Percentiles rank a stretch among this genome's conserved stretches.
These are phyloP conservation scores for Lacerta bilineata DNA, from an alignment of 2,797 vertebrate species.

Conservation along the genomic window DNA sequence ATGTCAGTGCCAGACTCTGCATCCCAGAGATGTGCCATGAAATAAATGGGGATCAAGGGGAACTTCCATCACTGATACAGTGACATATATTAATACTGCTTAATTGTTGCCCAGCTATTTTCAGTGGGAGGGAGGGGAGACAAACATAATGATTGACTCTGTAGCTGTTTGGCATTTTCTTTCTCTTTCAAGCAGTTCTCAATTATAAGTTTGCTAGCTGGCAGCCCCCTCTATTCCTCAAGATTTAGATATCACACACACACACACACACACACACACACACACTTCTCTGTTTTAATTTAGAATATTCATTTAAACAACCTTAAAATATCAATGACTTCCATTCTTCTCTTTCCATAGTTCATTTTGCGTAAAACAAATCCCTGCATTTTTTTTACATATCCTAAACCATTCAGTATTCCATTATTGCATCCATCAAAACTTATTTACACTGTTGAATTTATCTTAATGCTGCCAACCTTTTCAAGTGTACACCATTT, in stretches of 20 bases:
- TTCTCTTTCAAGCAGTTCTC: not conserved
- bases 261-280: too few species aligned
- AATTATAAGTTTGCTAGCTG: not conserved
- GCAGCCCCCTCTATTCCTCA: not conserved
- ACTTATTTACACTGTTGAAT: too few species aligned
- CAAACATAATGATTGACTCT: not conserved
- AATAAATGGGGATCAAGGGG: not conserved
- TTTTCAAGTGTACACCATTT: too few species aligned
- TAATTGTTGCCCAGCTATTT: slow-evolving; percentile 11
- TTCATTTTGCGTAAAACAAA: too few species aligned
- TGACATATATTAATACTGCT: not conserved
- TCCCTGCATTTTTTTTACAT: too few species aligned
- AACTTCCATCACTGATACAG: not conserved
- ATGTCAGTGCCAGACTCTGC: not conserved
- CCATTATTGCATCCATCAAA: too few species aligned
- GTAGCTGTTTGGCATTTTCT: not conserved
- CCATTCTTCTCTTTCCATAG: too few species aligned
- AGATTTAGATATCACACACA: not conserved
- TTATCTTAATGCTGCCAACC: too few species aligned
- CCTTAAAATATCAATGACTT: too few species aligned
- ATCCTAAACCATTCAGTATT: too few species aligned
- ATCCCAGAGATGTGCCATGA: not conserved
- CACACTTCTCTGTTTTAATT: too few species aligned
- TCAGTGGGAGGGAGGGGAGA: not conserved
- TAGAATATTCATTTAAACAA: too few species aligned